A percentile compares a stretch with the other conserved stretches of the same genome.
Conservation (phyloP, 2,113 vertebrate genomes). For the Nothoprocta perdicaria region DNA sequence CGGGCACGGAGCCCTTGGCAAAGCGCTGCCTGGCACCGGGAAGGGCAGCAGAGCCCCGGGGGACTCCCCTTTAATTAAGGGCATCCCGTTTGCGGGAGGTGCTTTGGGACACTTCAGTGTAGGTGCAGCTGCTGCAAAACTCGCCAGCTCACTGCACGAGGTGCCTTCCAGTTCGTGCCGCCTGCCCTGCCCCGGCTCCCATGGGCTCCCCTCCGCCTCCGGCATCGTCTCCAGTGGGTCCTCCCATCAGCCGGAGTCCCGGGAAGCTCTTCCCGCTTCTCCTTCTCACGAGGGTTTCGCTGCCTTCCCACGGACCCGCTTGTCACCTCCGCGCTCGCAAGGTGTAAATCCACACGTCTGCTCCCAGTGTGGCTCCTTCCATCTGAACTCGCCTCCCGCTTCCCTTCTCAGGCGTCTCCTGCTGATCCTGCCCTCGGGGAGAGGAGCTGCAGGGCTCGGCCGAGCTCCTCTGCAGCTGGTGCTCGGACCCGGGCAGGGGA, state of each 20-base stretch:
- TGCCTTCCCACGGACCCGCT: conserved; percentile 54
- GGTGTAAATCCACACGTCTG: conserved; percentile 56
- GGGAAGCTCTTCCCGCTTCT: conserved; percentile 36
- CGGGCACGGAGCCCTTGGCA: not conserved
- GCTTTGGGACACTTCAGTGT: conserved; percentile 63
- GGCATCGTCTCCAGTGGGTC: not conserved
- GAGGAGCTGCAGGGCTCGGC: not conserved
- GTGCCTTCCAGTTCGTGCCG: not conserved
- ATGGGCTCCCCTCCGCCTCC: not conserved
- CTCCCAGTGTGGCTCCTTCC: conserved; percentile 59
- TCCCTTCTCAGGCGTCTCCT: conserved; percentile 55
- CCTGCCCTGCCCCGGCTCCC: not conserved
- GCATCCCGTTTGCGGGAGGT: conserved; percentile 45
- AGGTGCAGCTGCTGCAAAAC: conserved; percentile 53
- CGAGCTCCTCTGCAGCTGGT: not conserved
- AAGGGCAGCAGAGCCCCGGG: rapidly evolving
- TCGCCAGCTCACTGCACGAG: rapidly evolving
- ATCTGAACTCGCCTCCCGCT: conserved; percentile 65
- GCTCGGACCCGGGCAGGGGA: not conserved
- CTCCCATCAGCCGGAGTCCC: conserved; percentile 10
- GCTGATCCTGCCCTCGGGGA: conserved; percentile 40
- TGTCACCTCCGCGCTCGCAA: conserved; percentile 61
- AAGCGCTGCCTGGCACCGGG: not conserved
- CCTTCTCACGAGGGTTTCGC: conserved; percentile 41
- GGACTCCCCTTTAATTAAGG: conserved; percentile 65